These are phyloP conservation scores for Callinectes sapidus DNA, from an alignment of 2,888 invertebrate genomes.

Conservation along the genomic window DNA sequence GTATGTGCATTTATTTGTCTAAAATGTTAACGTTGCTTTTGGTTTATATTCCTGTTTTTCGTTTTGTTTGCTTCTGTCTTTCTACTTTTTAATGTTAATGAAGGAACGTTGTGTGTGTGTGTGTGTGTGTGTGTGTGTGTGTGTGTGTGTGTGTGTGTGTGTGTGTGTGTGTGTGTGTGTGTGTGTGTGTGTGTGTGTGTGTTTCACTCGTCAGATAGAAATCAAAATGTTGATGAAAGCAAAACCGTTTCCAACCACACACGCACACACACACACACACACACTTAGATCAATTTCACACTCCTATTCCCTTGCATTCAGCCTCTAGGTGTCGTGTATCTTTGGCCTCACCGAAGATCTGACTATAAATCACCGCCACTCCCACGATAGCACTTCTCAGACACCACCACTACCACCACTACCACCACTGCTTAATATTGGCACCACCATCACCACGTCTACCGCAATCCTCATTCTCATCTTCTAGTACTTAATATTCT, in stretches of 20 bases:
- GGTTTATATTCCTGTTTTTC: no score
- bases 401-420: background rate
- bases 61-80: no score
- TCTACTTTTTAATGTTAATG: no score
- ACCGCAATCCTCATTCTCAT: background rate
- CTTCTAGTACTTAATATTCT: no score
- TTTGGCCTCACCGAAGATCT: background rate
- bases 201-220: background rate
- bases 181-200: background rate
- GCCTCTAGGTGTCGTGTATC: background rate
- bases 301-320: background rate
- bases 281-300: background rate
- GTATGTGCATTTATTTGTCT: background rate
- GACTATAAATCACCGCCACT: background rate
- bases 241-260: background rate
- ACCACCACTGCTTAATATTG: no score
- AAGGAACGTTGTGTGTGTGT: background rate
- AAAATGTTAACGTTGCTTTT: no score
- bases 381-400: background rate
- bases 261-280: constrained; percentile 6
- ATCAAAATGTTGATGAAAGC: background rate
- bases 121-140: no score
- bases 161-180: no score
- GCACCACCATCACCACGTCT: background rate
- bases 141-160: no score